Evolutionary conservation across 1,140 invertebrate species (phyloP), one percentile per base, ranked within the genome.

Genomic region (Drosophila takahashii): DNA sequence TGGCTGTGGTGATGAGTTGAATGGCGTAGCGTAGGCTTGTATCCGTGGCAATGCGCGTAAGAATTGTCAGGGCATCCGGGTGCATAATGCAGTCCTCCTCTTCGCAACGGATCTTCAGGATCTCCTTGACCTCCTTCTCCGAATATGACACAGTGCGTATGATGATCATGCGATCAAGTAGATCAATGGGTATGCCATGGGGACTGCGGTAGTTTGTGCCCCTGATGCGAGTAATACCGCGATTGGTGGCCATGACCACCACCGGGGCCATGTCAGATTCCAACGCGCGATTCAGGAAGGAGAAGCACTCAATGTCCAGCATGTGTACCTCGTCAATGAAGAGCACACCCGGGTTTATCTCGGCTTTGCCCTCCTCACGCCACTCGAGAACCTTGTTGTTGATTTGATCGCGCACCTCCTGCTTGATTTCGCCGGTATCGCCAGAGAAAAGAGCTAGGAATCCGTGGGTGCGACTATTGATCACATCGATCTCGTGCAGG

Each of bases 221-320:
- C 60, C 99, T 94, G 78, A 99, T 99, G 66, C 96, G 95, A 0
- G 98, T 99, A 44, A 99, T 98, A 11, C 98, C 98, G 74, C 98
- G 94, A 93, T 99, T 99, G n/a, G 98, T 99, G 1, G 99, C 99
- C 97, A 99, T 99, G 8, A 99, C 98, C 3, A 99, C 96, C 26
- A 99, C 96, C 0, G 99, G 99, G 0, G 98, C 96, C 95, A 99
- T 98, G 84, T 99, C 98, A 76, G 97, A 97, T 91, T 99, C 99
- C 22, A 99, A 92, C 0, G 98, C 98, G 47, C 98, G 95, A 93
- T 99, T 99, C 1, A 99, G 92, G 92, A 98, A 99, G 1, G 98
- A 99, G 93, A 99, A 99, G 92, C 98, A 99, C 92, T 99, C 98
- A 51, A 99, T 98, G 86, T 99, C 99, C 67, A 99, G 93, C 98